Evolutionary conservation across 2,888 invertebrate genomes (phyloP).

Genomic region (Campoletis raptor): DNA sequence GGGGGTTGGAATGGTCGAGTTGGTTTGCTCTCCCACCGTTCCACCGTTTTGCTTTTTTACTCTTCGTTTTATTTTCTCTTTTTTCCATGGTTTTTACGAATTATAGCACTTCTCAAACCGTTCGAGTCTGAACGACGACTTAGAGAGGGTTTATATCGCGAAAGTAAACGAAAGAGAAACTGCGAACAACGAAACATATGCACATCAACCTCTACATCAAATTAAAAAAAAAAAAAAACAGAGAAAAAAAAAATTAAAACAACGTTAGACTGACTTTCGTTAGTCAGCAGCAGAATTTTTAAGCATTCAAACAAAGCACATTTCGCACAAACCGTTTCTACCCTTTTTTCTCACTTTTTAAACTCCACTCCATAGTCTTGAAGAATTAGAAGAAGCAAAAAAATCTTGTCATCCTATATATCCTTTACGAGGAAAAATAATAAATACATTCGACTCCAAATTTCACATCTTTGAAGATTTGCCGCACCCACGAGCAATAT

Average conservation of each 20-base stretch:
- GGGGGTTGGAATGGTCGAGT: constrained; percentile 72
- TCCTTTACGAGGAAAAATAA: constrained; percentile 61
- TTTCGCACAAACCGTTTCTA: constrained; percentile 36
- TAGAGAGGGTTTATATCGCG: constrained; percentile 14
- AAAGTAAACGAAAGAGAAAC: constrained; percentile 38
- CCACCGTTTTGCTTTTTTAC: constrained; percentile 65
- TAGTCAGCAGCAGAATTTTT: not conserved
- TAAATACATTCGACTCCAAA: constrained; percentile 64
- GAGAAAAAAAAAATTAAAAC: not conserved
- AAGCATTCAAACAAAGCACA: constrained; percentile 54
- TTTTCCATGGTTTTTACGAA: constrained; percentile 6
- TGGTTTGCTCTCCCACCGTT: constrained; percentile 60
- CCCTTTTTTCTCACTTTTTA: constrained; percentile 5
- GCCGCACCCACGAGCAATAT: constrained; percentile 52
- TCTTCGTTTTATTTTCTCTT: not conserved
- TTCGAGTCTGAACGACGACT: not conserved
- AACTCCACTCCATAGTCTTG: constrained; percentile 17
- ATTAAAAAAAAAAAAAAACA: not conserved
- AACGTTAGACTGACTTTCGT: not conserved
- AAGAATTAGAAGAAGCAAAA: constrained; percentile 23
- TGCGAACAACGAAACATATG: constrained; percentile 39
- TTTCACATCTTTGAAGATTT: constrained; percentile 62
- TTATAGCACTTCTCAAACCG: constrained; percentile 38
- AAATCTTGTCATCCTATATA: constrained; percentile 12
- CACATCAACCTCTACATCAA: not conserved